Percentiles rank a stretch among this genome's conserved stretches.
These are phyloP conservation scores for Percopsis transmontana DNA, from an alignment of 2,113 vertebrate genomes.

Conservation along the genomic window DNA sequence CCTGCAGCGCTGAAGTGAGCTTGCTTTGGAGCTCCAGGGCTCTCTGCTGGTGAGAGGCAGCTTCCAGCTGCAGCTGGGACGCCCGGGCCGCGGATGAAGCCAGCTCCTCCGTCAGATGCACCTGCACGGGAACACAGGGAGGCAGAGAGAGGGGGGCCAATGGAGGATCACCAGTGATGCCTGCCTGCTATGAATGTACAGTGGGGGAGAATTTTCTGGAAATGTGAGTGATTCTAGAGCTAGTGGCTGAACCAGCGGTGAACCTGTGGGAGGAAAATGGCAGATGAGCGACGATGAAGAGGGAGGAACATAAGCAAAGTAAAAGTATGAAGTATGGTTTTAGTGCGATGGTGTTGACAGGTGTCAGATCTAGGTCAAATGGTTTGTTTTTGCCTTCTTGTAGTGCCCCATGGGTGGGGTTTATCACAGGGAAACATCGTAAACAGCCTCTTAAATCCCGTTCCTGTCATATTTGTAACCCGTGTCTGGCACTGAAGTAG, in stretches of 20 bases:
- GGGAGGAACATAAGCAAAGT: background rate
- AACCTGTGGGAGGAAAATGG: conserved; percentile 46
- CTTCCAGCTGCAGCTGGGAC: conserved; percentile 88
- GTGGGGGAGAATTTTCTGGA: background rate
- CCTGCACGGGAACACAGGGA: conserved; percentile 68
- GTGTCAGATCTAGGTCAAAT: conserved; percentile 46
- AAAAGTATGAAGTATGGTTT: conserved; percentile 23
- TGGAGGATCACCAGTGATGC: background rate
- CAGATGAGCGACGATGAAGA: conserved; percentile 17
- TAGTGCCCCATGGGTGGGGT: too few species aligned
- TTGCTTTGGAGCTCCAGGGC: conserved; percentile 81
- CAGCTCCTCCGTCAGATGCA: conserved; percentile 87
- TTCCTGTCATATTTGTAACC: background rate
- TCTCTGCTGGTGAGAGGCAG: conserved; percentile 86
- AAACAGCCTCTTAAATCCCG: too few species aligned
- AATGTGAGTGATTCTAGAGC: conserved; percentile 37
- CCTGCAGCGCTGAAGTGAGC: conserved; percentile 79
- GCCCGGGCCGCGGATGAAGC: conserved; percentile 82
- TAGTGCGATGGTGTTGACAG: conserved; percentile 21
- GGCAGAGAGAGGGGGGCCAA: background rate
- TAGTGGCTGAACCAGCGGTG: conserved; percentile 21
- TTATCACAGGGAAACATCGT: too few species aligned
- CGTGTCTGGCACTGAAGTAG: too few species aligned
- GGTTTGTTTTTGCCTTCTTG: background rate
- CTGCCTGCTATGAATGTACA: conserved; percentile 3